phyloP scores from a whole-genome alignment of 2,113 vertebrate species.

The Stictonetta naevosa region DNA sequence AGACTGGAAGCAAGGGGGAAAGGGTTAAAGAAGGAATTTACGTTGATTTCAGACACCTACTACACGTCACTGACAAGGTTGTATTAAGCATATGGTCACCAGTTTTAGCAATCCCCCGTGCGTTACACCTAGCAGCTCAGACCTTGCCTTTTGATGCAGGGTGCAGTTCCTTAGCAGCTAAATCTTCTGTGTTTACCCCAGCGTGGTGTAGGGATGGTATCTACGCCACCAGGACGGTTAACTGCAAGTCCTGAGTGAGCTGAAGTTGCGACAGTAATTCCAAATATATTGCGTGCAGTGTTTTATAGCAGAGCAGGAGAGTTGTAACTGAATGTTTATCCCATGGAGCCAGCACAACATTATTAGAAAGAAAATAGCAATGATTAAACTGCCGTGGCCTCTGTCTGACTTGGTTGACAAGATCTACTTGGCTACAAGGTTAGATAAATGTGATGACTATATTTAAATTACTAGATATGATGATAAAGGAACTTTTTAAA shows the following conservation, averaged over 20 bases:
- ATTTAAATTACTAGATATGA: not conserved
- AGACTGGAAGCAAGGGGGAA: no score
- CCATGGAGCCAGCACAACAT: not conserved
- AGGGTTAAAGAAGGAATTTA: not conserved
- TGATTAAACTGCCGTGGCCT: not conserved
- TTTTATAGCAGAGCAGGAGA: not conserved
- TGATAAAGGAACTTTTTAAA: not conserved
- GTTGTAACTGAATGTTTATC: not conserved
- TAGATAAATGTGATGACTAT: not conserved
- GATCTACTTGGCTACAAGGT: not conserved
- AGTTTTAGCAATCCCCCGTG: accelerated
- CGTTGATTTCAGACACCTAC: accelerated
- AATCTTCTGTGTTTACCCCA: not conserved
- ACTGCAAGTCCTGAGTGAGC: not conserved
- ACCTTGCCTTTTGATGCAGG: not conserved
- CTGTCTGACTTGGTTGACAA: not conserved
- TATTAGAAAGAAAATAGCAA: not conserved
- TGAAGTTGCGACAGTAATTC: not conserved
- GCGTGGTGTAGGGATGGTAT: not conserved
- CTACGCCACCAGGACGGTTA: not conserved
- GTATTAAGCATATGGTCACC: not conserved
- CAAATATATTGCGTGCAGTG: not conserved
- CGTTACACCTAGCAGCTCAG: not conserved
- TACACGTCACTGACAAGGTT: not conserved
- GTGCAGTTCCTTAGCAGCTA: not conserved